Evolutionary conservation across 2,888 invertebrate species (phyloP).

Genomic region (Eupithecia pulchellata): DNA sequence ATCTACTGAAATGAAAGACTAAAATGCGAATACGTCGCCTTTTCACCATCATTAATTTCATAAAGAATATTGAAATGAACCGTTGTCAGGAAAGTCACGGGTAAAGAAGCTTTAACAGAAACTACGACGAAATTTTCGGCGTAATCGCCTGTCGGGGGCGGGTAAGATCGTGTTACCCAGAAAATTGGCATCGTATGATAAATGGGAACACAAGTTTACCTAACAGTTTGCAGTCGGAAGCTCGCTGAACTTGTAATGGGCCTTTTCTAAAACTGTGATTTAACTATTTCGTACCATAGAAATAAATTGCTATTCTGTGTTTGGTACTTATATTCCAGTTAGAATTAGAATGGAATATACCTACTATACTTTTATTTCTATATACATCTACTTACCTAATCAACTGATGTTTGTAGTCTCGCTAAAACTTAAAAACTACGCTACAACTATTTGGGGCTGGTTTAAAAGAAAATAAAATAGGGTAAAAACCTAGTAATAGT

Average conservation of each 20-base stretch:
- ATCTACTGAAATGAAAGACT: too few species aligned
- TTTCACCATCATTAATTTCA: not conserved
- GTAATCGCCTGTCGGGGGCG: conserved; percentile 26
- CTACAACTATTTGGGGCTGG: too few species aligned
- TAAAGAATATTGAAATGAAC: not conserved
- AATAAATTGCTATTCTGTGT: not conserved
- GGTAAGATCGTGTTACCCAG: conserved; percentile 39
- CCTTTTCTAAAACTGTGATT: not conserved
- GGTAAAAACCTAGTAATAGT: too few species aligned
- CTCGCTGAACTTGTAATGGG: not conserved
- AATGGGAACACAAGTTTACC: conserved; percentile 20
- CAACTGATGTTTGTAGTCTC: too few species aligned
- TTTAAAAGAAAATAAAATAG: too few species aligned
- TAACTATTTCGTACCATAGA: not conserved
- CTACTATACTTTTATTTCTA: too few species aligned
- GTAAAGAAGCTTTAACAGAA: not conserved
- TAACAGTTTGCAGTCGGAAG: not conserved
- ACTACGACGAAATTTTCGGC: not conserved
- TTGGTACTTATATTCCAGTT: not conserved
- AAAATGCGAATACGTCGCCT: not conserved
- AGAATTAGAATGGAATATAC: too few species aligned
- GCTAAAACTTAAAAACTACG: too few species aligned
- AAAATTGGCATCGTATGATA: conserved; percentile 38
- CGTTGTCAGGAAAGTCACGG: not conserved
- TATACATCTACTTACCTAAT: too few species aligned